phyloP scores from a whole-genome alignment of 2,888 invertebrate species.

The Hemithea aestivaria region DNA sequence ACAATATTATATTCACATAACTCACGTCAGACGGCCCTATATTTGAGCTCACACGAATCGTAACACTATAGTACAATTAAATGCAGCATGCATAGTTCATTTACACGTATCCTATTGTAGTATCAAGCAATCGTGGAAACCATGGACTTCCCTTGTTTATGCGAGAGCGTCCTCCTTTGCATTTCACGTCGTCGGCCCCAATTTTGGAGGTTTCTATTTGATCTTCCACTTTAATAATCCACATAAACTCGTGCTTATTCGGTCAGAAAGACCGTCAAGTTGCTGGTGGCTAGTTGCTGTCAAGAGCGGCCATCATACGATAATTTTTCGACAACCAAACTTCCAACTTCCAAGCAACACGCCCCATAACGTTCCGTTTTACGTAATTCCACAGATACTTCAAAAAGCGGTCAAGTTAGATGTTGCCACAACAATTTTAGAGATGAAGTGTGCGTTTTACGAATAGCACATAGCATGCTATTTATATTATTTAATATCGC shows the following conservation, averaged over 20 bases:
- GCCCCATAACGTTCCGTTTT: slow-evolving; percentile 45
- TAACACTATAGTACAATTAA: slow-evolving; percentile 40
- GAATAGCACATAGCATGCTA: no score
- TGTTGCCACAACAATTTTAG: slow-evolving; percentile 2
- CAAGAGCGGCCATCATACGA: slow-evolving; percentile 55
- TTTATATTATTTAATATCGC: no score
- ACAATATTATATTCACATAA: no score
- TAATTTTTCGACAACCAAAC: slow-evolving; percentile 30
- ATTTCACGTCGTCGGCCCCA: slow-evolving; percentile 68
- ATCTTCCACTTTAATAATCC: slow-evolving; percentile 44
- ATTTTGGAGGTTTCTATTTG: slow-evolving; percentile 48
- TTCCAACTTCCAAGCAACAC: slow-evolving; percentile 43
- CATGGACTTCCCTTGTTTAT: slow-evolving; percentile 72
- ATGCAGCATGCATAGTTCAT: slow-evolving; percentile 52
- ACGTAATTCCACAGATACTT: slow-evolving; percentile 10
- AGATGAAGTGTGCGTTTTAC: slow-evolving; percentile 14
- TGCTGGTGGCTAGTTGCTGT: slow-evolving; percentile 39
- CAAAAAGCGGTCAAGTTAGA: slow-evolving; percentile 4
- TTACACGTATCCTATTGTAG: slow-evolving; percentile 30
- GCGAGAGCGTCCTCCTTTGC: slow-evolving; percentile 74
- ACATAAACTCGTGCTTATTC: slow-evolving; percentile 49
- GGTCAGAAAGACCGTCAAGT: slow-evolving; percentile 59
- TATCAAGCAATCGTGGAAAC: slow-evolving; percentile 51
- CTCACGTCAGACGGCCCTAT: slow-evolving; percentile 53
- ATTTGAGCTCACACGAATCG: slow-evolving; percentile 44